Conservation (phyloP, 2,888 invertebrate species). For the Choristoneura rosaceana region DNA sequence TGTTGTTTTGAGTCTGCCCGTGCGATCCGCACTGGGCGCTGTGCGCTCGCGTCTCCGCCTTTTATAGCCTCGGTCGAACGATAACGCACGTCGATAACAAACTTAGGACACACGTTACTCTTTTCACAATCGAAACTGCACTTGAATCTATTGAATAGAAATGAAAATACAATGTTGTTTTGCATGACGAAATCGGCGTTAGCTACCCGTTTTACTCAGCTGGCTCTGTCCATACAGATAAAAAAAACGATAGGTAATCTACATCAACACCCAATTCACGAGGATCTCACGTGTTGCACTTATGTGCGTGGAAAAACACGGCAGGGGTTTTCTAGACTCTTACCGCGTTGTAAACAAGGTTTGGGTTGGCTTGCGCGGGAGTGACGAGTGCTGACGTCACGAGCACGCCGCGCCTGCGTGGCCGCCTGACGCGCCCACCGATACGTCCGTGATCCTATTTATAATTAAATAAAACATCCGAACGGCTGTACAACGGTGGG, state of each 20-base stretch:
- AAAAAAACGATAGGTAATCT: neutral
- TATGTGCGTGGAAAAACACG: conserved; percentile 37
- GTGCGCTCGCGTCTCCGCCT: conserved; percentile 47
- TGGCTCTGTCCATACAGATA: neutral
- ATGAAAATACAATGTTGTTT: neutral
- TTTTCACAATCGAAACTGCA: neutral
- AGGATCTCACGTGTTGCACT: conserved; percentile 20
- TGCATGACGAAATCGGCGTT: neutral
- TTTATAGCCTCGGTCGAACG: conserved; percentile 68
- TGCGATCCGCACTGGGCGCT: conserved; percentile 81
- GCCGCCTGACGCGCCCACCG: conserved; percentile 37
- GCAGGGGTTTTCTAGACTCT: conserved; percentile 38
- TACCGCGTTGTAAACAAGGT: conserved; percentile 49
- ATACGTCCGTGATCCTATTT: conserved; percentile 47
- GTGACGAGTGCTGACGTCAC: conserved; percentile 76
- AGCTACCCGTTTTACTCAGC: neutral
- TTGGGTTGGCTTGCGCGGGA: conserved; percentile 45
- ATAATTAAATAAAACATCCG: conserved; percentile 47
- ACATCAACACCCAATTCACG: conserved; percentile 10
- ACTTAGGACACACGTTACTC: neutral
- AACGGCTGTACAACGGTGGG: conserved; percentile 17
- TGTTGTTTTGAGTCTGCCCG: conserved; percentile 73
- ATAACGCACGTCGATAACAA: conserved; percentile 42
- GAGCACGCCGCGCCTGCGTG: conserved; percentile 65
- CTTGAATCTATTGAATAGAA: neutral